phyloP scores from a whole-genome alignment of 2,113 vertebrate species.

The Sylvilagus bachmani region DNA sequence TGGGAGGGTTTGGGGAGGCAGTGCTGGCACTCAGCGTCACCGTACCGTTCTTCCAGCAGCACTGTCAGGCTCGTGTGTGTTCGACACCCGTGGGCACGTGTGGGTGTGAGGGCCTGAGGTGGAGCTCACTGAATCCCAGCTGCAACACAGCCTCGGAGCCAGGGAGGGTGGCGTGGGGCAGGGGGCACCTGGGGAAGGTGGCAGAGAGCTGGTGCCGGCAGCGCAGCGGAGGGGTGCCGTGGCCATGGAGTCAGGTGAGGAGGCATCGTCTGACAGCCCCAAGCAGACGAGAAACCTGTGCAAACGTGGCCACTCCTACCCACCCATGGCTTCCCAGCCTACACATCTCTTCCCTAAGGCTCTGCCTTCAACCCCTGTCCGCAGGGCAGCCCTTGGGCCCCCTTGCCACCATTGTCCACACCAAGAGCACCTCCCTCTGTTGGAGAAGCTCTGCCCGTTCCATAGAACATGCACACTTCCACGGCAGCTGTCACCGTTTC shows the following conservation, averaged over 20 bases:
- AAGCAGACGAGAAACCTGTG: neutral
- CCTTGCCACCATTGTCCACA: neutral
- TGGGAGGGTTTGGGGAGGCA: neutral
- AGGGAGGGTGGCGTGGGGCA: neutral
- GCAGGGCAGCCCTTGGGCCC: neutral
- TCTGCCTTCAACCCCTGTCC: neutral
- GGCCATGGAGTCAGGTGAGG: neutral
- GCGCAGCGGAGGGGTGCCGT: neutral
- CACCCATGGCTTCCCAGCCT: neutral
- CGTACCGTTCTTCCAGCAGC: neutral
- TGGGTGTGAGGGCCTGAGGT: neutral
- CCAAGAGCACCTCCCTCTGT: neutral
- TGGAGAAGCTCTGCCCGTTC: neutral
- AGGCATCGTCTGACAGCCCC: neutral
- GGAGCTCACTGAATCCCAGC: neutral
- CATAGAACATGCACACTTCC: neutral
- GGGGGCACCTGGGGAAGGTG: neutral
- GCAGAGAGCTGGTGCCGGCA: neutral
- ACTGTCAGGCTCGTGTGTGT: neutral
- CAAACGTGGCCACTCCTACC: neutral
- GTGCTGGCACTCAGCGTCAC: neutral
- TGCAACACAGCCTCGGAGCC: neutral
- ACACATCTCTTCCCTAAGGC: neutral
- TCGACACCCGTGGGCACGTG: neutral
- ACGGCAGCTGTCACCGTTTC: fast-evolving